Conservation (phyloP, 92 coral and sea anemone species). For the Paramuricea clavata region DNA sequence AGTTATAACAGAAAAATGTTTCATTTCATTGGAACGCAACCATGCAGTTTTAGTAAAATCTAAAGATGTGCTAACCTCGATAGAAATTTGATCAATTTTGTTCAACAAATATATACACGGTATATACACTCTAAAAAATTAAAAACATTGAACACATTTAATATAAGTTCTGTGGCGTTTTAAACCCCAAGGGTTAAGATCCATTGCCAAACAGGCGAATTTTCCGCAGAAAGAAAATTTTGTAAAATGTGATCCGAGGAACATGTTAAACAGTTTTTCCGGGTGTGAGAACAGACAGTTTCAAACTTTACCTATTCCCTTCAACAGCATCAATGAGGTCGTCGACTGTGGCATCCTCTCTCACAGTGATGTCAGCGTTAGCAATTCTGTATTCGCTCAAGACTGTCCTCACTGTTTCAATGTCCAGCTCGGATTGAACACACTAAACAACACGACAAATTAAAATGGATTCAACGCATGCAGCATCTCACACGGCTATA, state of each 20-base stretch:
- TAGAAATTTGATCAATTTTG: conserved; percentile 97
- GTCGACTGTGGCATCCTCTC: conserved; percentile 95
- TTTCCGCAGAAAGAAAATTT: too few species aligned
- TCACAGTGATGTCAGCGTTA: conserved; percentile 95
- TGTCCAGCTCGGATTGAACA: conserved; percentile 88
- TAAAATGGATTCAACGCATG: too few species aligned
- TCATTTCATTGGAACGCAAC: too few species aligned
- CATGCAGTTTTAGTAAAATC: background rate
- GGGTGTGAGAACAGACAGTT: too few species aligned
- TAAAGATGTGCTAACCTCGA: conserved; percentile 69
- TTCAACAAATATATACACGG: conserved; percentile 95
- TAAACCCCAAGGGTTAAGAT: too few species aligned
- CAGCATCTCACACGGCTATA: too few species aligned
- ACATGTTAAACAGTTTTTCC: background rate
- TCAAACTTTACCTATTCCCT: conserved; percentile 85
- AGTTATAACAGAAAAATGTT: too few species aligned
- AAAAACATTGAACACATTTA: too few species aligned
- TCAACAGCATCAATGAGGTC: conserved; percentile 97
- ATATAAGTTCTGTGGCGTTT: too few species aligned
- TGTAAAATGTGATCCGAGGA: too few species aligned
- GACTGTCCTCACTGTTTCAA: conserved; percentile 86
- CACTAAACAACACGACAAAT: conserved; percentile 72
- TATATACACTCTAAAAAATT: conserved; percentile 79
- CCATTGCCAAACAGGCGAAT: too few species aligned
- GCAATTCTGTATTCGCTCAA: conserved; percentile 93